Percentiles rank a stretch among this genome's conserved stretches.
These are phyloP conservation scores for Zaprionus ghesquierei DNA, from an alignment of 1,140 invertebrate genomes.

Conservation along the genomic window DNA sequence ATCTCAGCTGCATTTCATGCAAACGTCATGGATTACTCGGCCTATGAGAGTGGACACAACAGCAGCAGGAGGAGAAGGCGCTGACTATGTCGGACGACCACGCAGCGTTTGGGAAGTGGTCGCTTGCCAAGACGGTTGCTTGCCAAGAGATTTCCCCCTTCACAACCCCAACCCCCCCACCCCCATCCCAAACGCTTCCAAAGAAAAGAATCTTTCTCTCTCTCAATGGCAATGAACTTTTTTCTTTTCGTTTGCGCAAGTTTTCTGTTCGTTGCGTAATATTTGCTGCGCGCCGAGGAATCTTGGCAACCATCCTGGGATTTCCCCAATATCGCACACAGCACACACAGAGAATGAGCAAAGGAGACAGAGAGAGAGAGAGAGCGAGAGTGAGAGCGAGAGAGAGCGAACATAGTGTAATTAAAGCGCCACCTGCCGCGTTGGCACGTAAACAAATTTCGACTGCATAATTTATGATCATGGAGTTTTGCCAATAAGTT, in stretches of 20 bases:
- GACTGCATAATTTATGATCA: slow-evolving; percentile 79
- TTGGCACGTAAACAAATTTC: slow-evolving; percentile 71
- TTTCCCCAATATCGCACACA: slow-evolving; percentile 46
- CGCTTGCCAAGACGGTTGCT: slow-evolving; percentile 73
- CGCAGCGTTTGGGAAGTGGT: slow-evolving; percentile 51
- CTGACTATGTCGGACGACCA: slow-evolving; percentile 12
- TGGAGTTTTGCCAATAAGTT: slow-evolving; percentile 81
- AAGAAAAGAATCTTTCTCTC: slow-evolving; percentile 64
- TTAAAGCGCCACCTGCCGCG: slow-evolving; percentile 71
- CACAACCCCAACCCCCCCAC: no score
- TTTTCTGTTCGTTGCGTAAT: slow-evolving; percentile 72
- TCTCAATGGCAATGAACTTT: slow-evolving; percentile 60
- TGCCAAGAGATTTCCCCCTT: slow-evolving; percentile 74
- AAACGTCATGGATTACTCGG: background rate
- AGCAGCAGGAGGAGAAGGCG: background rate
- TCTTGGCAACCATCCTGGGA: slow-evolving; percentile 71
- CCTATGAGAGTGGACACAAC: background rate
- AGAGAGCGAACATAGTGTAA: slow-evolving; percentile 47
- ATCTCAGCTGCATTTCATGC: background rate
- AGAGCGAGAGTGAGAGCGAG: background rate
- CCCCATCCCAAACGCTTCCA: slow-evolving; percentile 62
- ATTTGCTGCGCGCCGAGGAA: slow-evolving; percentile 44
- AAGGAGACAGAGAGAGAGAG: background rate
- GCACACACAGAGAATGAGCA: background rate
- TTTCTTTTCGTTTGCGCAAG: slow-evolving; percentile 25